Base-by-base conservation (phyloP, 1,140 invertebrate genomes). In the Bombus waltoni region DNA sequence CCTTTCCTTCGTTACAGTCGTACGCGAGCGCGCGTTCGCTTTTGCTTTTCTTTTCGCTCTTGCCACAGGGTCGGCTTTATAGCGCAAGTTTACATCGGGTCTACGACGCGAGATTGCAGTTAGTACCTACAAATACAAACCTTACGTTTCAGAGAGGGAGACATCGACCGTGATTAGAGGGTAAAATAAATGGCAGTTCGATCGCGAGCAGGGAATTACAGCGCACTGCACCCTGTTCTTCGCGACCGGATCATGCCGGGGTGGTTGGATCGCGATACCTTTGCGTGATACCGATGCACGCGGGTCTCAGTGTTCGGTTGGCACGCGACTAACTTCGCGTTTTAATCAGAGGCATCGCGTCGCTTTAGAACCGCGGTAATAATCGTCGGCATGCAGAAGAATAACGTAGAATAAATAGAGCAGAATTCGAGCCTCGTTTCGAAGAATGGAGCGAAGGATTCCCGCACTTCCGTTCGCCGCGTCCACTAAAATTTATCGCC, bases 301-400 rank as follows among this genome's bases (percentile, higher is more conserved):
- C 11, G 57, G 53, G 35, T 32, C 28, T 28, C 40, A n/a, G 59
- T 65, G 59, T 78, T 65, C 59, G 0, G 9, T 44, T 65, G 76
- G 59, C 76, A 78, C 76, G 76, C 76, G 59, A 78, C 59, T 65
- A 72, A 32, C 57, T 62, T 75, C 10, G 44, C 38, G 53, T 77
- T 62, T 57, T 57, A 62, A 59, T n/a, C 35, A 35, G 35, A 42
- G 57, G 59, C 53, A 28, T 77, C 57, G 57, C 25, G 40, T 77
- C 22, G 68, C 47, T 22, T 53, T 53, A 53, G 32, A 22, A 40
- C 13, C 25, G 5, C 35, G 11, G 3, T 28, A 38, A 59, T 77
- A 40, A 42, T 42, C 38, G 32, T 13, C 47, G 22, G 10, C 9
- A 15, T 25, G 74, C 18, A 0, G 22, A n/a, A 38, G 18, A 76